Evolutionary conservation across 1,140 invertebrate species (phyloP), one percentile per base, ranked within the genome.

Genomic region (Bombus pascuorum): DNA sequence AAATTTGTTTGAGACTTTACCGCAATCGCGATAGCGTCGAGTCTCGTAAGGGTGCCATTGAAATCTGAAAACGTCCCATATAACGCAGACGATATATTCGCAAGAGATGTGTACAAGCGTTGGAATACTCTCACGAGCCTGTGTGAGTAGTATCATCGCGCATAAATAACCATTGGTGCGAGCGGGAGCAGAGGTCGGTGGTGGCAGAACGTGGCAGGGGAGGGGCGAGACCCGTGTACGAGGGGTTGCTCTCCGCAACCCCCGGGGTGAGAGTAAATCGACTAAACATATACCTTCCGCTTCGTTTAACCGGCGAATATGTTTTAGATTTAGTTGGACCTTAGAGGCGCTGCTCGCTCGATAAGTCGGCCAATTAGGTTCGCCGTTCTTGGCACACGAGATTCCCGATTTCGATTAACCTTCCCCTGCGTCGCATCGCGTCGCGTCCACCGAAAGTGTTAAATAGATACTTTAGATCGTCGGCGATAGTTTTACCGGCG

Each of bases 211-310:
- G 81, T 37, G 57, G 71, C 42, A 62, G 78, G 84, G 85, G 89
- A 85, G 83, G 83, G 81, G 72, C 37, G 86, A 66, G 78, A 79
- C 44, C 71, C 81, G 53, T 70, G 84, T 78, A 71, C 85, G 82
- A 90, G 86, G 91, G 90, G 83, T 83, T 79, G 86, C 74, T 80
- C 78, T 79, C 57, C 53, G 85, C 81, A 74, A 75, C 81, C 86
- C 89, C 81, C 80, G 78, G 79, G 81, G 66, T 65, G 85, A 85
- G 65, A 79, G 89, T 94, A 94, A 94, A 94, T 94, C 93, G 92
- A 94, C 93, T 93, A 94, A 94, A 93, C 92, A 93, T 93, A 93
- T 94, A 93, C 92, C 92, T 93, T 94, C 91, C 93, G 92, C 90
- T 94, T 94, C 92, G 93, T 93, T 94, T 92, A 93, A 91, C 90